Percentiles rank a stretch among this genome's conserved stretches.
These are phyloP conservation scores for Lycia hirtaria DNA, from an alignment of 2,888 invertebrate species.

Conservation along the genomic window DNA sequence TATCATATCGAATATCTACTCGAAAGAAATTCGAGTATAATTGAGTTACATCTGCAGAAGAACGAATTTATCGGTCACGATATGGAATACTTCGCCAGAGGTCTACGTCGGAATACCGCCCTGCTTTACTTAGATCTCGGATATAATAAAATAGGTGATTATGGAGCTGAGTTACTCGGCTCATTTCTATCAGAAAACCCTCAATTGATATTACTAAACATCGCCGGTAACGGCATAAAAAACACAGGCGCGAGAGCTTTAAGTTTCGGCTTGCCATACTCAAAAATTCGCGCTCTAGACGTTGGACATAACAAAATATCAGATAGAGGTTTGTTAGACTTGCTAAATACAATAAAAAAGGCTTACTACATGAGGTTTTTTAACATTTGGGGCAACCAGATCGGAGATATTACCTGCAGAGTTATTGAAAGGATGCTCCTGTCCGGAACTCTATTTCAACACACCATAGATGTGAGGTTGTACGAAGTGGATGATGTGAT, in stretches of 20 bases:
- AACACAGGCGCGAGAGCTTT: slow-evolving; percentile 85
- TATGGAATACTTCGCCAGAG: slow-evolving; percentile 82
- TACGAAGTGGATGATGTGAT: slow-evolving; percentile 67
- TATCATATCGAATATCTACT: slow-evolving; percentile 78
- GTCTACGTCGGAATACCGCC: slow-evolving; percentile 78
- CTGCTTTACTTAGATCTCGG: slow-evolving; percentile 86
- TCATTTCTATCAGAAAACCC: slow-evolving; percentile 82
- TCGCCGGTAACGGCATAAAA: slow-evolving; percentile 84
- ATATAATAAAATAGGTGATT: slow-evolving; percentile 86
- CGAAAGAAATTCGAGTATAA: slow-evolving; percentile 69
- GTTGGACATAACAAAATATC: slow-evolving; percentile 84
- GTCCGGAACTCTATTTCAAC: slow-evolving; percentile 66
- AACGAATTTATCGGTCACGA: slow-evolving; percentile 86
- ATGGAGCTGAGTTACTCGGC: slow-evolving; percentile 82
- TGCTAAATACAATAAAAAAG: slow-evolving; percentile 86
- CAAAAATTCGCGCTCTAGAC: slow-evolving; percentile 85
- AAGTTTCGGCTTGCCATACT: slow-evolving; percentile 83
- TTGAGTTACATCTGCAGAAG: slow-evolving; percentile 86
- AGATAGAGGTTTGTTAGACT: slow-evolving; percentile 79
- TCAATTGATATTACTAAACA: slow-evolving; percentile 76
- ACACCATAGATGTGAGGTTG: slow-evolving; percentile 68
- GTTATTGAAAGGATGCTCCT: slow-evolving; percentile 70
- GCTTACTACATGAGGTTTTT: slow-evolving; percentile 67
- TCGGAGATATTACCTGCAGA: slow-evolving; percentile 69
- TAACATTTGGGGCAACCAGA: slow-evolving; percentile 74